Base-by-base conservation (phyloP, 2,797 vertebrate species). In the Crax fasciolata region DNA sequence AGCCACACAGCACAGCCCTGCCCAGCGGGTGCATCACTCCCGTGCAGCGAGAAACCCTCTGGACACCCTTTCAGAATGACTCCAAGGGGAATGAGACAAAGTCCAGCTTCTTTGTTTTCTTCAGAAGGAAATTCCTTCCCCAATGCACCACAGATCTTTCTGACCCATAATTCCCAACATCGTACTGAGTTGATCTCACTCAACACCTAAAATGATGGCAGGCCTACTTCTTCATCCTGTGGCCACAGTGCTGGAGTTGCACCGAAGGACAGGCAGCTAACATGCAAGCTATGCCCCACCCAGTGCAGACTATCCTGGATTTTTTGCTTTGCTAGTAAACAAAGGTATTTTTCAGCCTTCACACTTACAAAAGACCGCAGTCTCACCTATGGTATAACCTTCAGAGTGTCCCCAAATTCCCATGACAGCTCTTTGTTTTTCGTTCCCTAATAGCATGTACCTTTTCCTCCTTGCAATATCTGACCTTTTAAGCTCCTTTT, bases 201-300 rank as follows among this genome's bases (percentile, higher is more conserved):
- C 63, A 52, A 3, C 2, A 48, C 16, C 44, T 24, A 20, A 11
- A 20, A 35, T 13, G 41, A 24, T 8, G 19, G 30, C 30, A 54
- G 44, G 27, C 39, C 41, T 28, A 8, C n/a, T 32, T 12, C 9
- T 19, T 6, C 23, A 24, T 18, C 8, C 1, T 24, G 41, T 13
- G 39, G 43, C 38, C 65, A 44, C 32, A 6, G 7, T 2, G 3
- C 14, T 3, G 1, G 49, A 2, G 21, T 1, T n/a, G 67, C 49
- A 43, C 24, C n/a, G n/a, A 13, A 25, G 35, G 68, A 41, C 62
- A 15, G 1, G 0, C 10, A 11, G 46, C 3, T 43, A 24, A 52
- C 6, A 14, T 11, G 18, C 24, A 13, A 35, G 21, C 32, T 20
- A 6, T 11, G 23, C 27, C 66, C 32, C 8, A 14, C 23, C 11